phyloP scores from a whole-genome alignment of 2,797 vertebrate genomes.

The Melanotaenia trifasciata region DNA sequence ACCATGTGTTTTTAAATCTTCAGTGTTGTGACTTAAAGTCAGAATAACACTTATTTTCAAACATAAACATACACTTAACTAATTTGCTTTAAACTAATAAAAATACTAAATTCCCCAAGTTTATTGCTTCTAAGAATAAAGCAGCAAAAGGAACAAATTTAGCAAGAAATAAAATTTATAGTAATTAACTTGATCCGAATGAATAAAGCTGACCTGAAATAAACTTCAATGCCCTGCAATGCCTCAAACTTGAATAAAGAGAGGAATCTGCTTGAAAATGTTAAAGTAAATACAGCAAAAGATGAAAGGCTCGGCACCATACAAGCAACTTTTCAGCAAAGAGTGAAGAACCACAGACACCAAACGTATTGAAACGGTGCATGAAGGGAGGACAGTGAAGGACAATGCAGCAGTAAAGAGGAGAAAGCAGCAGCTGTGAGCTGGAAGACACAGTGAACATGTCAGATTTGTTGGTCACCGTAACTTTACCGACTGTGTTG shows the following conservation, averaged over 20 bases:
- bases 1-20: neutral
- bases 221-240: neutral
- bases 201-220: neutral
- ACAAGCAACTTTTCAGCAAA: neutral
- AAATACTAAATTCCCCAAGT: neutral
- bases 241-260: neutral
- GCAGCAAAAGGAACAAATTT: neutral
- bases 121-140: neutral
- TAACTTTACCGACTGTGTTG: conserved; percentile 88
- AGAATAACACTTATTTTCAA: neutral
- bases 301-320: neutral
- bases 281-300: conserved; percentile 1
- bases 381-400: conserved; percentile 29
- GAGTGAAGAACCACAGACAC: conserved; percentile 10
- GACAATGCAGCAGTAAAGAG: conserved; percentile 10
- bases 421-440: conserved; percentile 9
- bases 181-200: neutral
- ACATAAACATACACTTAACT: neutral
- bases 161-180: neutral
- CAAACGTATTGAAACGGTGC: conserved; percentile 1
- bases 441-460: neutral
- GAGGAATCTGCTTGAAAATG: neutral
- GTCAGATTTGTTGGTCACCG: conserved; percentile 7
- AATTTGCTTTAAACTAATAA: neutral
- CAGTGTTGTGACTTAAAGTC: neutral